Evolutionary conservation across 2,888 invertebrate species (phyloP).

Genomic region (Griposia aprilina): DNA sequence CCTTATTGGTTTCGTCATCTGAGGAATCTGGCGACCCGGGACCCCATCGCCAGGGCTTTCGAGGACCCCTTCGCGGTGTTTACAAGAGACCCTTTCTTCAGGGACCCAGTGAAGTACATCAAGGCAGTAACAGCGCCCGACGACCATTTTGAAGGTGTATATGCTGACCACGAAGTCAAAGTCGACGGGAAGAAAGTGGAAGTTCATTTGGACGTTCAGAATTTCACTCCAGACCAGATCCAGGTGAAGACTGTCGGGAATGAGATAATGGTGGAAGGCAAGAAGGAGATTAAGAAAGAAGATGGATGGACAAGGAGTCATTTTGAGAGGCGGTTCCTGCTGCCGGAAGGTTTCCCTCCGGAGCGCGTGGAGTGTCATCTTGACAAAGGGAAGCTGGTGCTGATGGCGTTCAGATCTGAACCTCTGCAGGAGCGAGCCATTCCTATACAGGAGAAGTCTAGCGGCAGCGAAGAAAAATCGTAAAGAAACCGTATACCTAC

Average conservation of each 20-base stretch:
- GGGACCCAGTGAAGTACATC: slow-evolving; percentile 82
- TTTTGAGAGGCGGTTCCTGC: slow-evolving; percentile 93
- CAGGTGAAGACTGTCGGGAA: slow-evolving; percentile 94
- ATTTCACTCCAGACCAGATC: slow-evolving; percentile 95
- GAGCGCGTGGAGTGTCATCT: slow-evolving; percentile 93
- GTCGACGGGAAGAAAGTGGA: slow-evolving; percentile 93
- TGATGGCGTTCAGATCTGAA: slow-evolving; percentile 91
- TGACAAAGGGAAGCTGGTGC: slow-evolving; percentile 93
- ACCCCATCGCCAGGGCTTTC: slow-evolving; percentile 79
- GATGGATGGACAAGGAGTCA: slow-evolving; percentile 94
- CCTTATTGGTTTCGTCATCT: slow-evolving; percentile 88
- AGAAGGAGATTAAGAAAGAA: slow-evolving; percentile 94
- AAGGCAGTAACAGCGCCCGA: slow-evolving; percentile 75
- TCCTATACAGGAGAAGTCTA: slow-evolving; percentile 80
- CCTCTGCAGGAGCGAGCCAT: slow-evolving; percentile 81
- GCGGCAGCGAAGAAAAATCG: slow-evolving; percentile 54
- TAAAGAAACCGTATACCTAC: not conserved
- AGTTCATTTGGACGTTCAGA: slow-evolving; percentile 94
- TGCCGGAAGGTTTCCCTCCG: slow-evolving; percentile 94
- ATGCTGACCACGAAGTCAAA: slow-evolving; percentile 90
- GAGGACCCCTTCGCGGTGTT: slow-evolving; percentile 83
- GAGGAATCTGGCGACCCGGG: slow-evolving; percentile 81
- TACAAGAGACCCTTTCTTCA: slow-evolving; percentile 84
- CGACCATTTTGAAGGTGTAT: slow-evolving; percentile 86
- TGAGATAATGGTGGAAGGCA: slow-evolving; percentile 94